These are phyloP conservation scores for Monodelphis domestica DNA, from an alignment of 2,797 vertebrate species.

Conservation along the genomic window DNA sequence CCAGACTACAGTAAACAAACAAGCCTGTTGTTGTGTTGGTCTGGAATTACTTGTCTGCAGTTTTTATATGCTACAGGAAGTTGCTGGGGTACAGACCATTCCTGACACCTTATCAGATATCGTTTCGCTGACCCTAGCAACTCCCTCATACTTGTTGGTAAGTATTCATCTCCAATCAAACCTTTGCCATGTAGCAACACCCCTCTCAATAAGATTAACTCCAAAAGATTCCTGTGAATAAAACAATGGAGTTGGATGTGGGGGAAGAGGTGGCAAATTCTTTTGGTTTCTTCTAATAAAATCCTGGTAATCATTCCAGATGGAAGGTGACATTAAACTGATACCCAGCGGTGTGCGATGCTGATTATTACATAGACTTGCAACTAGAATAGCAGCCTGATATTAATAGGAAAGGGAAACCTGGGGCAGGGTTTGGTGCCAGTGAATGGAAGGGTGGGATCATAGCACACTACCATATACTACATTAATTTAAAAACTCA, in stretches of 20 bases:
- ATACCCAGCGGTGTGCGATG: background rate
- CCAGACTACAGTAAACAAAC: constrained; percentile 35
- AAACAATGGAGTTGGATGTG: background rate
- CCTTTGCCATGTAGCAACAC: background rate
- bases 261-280: constrained; percentile 16
- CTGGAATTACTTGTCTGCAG: constrained; percentile 52
- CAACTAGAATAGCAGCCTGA: background rate
- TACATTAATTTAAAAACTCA: background rate
- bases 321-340: background rate
- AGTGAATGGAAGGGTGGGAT: background rate
- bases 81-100: constrained; percentile 46
- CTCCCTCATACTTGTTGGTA: constrained; percentile 9
- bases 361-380: background rate
- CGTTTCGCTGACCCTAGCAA: constrained; percentile 43
- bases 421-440: background rate
- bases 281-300: constrained; percentile 37
- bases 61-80: constrained; percentile 25
- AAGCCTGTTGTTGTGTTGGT: constrained; percentile 23
- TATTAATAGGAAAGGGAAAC: background rate
- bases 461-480: background rate
- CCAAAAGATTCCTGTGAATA: constrained; percentile 39
- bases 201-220: constrained; percentile 26
- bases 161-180: background rate
- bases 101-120: constrained; percentile 51
- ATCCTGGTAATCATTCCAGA: background rate